Conservation (phyloP, 2,888 invertebrate species). For the Pristionchus exspectatus region DNA sequence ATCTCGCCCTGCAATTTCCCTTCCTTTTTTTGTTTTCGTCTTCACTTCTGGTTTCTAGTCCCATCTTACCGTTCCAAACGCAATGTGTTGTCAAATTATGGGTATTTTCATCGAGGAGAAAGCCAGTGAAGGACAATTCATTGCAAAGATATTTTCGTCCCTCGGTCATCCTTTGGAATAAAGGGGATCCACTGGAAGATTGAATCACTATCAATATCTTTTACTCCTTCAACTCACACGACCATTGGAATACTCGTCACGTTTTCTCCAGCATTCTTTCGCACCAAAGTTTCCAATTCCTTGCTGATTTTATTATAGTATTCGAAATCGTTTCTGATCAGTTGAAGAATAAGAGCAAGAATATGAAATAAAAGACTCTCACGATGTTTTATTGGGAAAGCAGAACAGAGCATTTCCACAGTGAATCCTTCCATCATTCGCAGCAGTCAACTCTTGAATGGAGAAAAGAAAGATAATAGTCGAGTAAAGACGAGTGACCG, state of each 20-base stretch:
- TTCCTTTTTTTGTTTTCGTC: background rate
- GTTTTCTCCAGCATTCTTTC: background rate
- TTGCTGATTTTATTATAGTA: slow-evolving; percentile 5
- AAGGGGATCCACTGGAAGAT: background rate
- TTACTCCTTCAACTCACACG: background rate
- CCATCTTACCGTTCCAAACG: slow-evolving; percentile 48
- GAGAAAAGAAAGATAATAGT: background rate
- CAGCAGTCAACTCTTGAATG: background rate
- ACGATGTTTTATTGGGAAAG: slow-evolving; percentile 22
- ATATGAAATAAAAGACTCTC: background rate
- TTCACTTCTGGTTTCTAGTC: background rate
- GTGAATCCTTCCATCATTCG: slow-evolving; percentile 14
- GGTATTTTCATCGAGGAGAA: slow-evolving; percentile 37
- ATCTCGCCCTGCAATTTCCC: slow-evolving; percentile 17
- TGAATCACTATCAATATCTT: background rate
- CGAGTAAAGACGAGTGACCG: slow-evolving; percentile 43
- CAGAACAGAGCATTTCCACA: slow-evolving; percentile 48
- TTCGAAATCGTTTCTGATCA: background rate
- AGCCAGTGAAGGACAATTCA: slow-evolving; percentile 20
- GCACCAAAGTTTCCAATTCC: background rate
- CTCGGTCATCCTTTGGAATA: slow-evolving; percentile 12
- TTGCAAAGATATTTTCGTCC: slow-evolving; percentile 36
- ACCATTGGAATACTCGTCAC: slow-evolving; percentile 16
- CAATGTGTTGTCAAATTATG: slow-evolving; percentile 48
- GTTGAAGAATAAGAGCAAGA: background rate